Conservation (phyloP, 2,888 invertebrate genomes). For the Drosophila picticornis region DNA sequence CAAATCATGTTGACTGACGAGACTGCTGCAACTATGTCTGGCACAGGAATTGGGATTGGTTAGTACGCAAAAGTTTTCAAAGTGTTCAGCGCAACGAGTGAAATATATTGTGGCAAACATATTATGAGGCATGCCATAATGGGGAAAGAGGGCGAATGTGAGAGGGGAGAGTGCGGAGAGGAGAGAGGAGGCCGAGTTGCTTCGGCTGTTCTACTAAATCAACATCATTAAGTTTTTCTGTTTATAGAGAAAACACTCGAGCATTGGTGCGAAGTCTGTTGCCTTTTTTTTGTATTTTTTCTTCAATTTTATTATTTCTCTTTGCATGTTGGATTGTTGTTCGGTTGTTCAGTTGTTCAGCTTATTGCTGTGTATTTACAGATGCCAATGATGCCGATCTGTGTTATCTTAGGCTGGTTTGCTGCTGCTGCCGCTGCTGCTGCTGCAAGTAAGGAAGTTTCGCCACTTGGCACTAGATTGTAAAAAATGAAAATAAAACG, state of each 20-base stretch:
- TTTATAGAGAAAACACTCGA: slow-evolving; percentile 81
- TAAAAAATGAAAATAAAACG: not conserved
- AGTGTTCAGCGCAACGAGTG: slow-evolving; percentile 58
- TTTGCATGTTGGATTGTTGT: slow-evolving; percentile 53
- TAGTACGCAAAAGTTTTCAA: slow-evolving; percentile 49
- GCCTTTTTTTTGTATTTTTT: slow-evolving; percentile 11
- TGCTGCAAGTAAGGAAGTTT: slow-evolving; percentile 16
- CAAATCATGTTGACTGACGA: slow-evolving; percentile 80
- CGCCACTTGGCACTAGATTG: slow-evolving; percentile 21
- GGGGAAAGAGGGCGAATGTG: slow-evolving; percentile 4
- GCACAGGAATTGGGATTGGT: slow-evolving; percentile 9
- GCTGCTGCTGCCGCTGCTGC: not conserved
- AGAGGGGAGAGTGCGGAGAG: too few species aligned
- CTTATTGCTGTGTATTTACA: slow-evolving; percentile 68
- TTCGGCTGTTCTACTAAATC: slow-evolving; percentile 73
- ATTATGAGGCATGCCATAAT: slow-evolving; percentile 58
- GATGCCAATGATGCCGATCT: slow-evolving; percentile 68
- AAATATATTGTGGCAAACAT: slow-evolving; percentile 67
- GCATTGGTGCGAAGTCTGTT: slow-evolving; percentile 49
- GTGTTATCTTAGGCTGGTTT: slow-evolving; percentile 66
- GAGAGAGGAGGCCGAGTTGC: slow-evolving; percentile 8
- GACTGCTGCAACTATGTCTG: slow-evolving; percentile 19
- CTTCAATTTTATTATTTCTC: slow-evolving; percentile 35
- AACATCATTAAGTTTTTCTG: slow-evolving; percentile 82
- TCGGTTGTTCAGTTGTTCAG: slow-evolving; percentile 23